A percentile compares a stretch with the other conserved stretches of the same genome.
Conservation (phyloP, 2,797 vertebrate genomes). For the Bufotes viridis region DNA sequence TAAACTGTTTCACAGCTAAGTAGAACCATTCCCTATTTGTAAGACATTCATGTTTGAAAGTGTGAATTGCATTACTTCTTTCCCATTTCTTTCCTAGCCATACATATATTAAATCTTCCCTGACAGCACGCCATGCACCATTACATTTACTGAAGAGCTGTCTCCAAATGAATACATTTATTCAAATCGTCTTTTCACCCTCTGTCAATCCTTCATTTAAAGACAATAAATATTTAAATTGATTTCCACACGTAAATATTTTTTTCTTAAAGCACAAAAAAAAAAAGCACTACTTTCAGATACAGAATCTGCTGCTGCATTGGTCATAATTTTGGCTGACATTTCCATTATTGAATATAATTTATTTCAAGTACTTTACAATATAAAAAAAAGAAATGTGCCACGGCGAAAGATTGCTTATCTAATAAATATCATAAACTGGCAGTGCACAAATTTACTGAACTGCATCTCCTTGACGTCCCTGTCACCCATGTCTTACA, state of each 20-base stretch:
- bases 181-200: conserved; percentile 41
- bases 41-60: conserved; percentile 37
- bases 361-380: not conserved
- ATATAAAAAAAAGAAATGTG: conserved; percentile 8
- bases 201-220: conserved; percentile 47
- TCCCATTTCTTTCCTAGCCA: not conserved
- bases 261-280: conserved; percentile 6
- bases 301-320: not conserved
- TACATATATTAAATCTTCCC: conserved; percentile 35
- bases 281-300: not conserved
- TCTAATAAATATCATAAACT: conserved; percentile 6
- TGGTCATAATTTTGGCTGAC: conserved; percentile 22
- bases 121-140: conserved; percentile 41
- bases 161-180: conserved; percentile 42
- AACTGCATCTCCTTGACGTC: not conserved
- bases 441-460: not conserved
- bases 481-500: not conserved
- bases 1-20: not conserved
- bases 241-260: conserved; percentile 47
- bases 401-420: not conserved
- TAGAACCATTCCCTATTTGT: conserved; percentile 2
- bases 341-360: conserved; percentile 27
- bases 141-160: conserved; percentile 36
- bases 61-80: conserved; percentile 27
- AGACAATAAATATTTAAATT: conserved; percentile 53